These are phyloP conservation scores for Spodoptera frugiperda DNA, from an alignment of 1,140 invertebrate species.

Conservation along the genomic window DNA sequence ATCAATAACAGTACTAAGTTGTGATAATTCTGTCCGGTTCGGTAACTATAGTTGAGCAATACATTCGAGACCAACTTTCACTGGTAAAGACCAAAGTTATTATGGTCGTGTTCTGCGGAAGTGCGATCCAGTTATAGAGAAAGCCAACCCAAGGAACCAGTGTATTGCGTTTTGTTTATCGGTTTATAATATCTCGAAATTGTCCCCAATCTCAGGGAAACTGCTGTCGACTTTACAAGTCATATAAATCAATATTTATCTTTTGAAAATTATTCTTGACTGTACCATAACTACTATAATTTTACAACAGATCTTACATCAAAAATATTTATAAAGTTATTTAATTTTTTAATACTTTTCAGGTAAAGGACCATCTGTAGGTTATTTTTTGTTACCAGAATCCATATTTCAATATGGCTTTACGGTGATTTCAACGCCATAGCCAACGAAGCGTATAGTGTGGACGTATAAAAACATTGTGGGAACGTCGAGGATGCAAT, in stretches of 20 bases:
- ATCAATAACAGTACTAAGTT: conserved; percentile 31
- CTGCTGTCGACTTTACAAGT: no score
- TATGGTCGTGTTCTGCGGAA: conserved; percentile 50
- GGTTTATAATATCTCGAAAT: conserved; percentile 31
- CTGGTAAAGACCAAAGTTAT: conserved; percentile 55
- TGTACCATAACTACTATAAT: not conserved
- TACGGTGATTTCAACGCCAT: conserved; percentile 14
- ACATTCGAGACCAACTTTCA: conserved; percentile 60
- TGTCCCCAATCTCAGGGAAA: conserved; percentile 19
- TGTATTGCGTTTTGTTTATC: conserved; percentile 39
- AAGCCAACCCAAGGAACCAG: conserved; percentile 50
- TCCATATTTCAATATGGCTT: conserved; percentile 30
- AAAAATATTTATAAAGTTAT: not conserved
- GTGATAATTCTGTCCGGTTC: conserved; percentile 47
- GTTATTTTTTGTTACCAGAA: conserved; percentile 1
- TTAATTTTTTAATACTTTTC: not conserved
- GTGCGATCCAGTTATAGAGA: conserved; percentile 59
- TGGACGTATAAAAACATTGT: conserved; percentile 41
- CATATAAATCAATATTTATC: no score
- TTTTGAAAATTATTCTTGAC: not conserved
- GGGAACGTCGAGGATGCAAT: conserved; percentile 25
- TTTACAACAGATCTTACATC: not conserved
- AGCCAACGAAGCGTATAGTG: conserved; percentile 38
- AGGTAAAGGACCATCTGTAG: not conserved
- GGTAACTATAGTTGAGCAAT: conserved; percentile 57